These are phyloP conservation scores for Hemithea aestivaria DNA, from an alignment of 2,888 invertebrate species.

Conservation along the genomic window DNA sequence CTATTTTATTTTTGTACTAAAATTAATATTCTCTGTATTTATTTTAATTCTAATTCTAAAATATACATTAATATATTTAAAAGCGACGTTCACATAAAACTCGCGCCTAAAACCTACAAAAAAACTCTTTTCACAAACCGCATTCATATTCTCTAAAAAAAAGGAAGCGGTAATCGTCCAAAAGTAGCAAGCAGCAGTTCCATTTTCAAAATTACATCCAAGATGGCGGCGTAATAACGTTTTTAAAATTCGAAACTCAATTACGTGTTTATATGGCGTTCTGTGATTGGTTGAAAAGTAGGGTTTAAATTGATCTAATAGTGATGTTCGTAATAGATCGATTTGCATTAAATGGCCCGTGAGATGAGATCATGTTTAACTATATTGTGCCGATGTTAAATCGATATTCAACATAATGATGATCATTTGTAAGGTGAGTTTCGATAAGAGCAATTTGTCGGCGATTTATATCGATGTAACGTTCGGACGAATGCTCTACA, in stretches of 20 bases:
- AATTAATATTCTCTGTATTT: too few species aligned
- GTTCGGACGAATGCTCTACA: too few species aligned
- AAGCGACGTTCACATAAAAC: too few species aligned
- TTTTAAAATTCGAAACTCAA: slow-evolving; percentile 69
- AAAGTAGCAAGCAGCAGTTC: slow-evolving; percentile 58
- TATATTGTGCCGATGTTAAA: slow-evolving; percentile 53
- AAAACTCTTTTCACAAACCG: slow-evolving; percentile 29
- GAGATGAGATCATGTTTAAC: slow-evolving; percentile 68
- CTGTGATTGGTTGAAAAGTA: slow-evolving; percentile 53
- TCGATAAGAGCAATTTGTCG: too few species aligned
- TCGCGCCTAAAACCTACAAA: too few species aligned
- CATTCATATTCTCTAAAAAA: slow-evolving; percentile 31
- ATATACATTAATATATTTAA: too few species aligned
- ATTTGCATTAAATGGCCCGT: slow-evolving; percentile 74
- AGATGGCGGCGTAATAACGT: slow-evolving; percentile 61
- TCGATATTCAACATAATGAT: slow-evolving; percentile 41
- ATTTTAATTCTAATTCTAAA: too few species aligned
- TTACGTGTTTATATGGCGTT: slow-evolving; percentile 61
- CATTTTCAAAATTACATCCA: slow-evolving; percentile 57
- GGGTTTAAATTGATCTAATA: slow-evolving; percentile 56
- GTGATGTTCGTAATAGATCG: slow-evolving; percentile 65
- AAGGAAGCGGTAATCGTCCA: slow-evolving; percentile 48
- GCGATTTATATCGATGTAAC: too few species aligned
- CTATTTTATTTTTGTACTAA: too few species aligned
- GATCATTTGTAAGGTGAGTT: too few species aligned